Percentiles rank a stretch among this genome's conserved stretches.
phyloP scores from a whole-genome alignment of 2,888 invertebrate species.

The Tetragnatha montana region DNA sequence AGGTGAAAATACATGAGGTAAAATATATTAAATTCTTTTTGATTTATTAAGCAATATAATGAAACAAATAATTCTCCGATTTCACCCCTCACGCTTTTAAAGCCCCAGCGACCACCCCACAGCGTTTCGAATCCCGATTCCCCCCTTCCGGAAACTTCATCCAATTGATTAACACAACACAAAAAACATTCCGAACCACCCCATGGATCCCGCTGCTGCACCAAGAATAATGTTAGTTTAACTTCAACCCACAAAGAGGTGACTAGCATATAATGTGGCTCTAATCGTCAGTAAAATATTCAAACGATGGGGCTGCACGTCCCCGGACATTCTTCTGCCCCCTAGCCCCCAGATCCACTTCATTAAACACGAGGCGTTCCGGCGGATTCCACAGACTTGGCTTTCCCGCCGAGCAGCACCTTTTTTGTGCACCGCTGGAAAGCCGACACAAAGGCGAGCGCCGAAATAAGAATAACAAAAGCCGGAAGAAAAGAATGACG shows the following conservation, averaged over 20 bases:
- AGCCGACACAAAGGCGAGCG: conserved; percentile 45
- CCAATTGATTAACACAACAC: neutral
- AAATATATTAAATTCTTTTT: too few relatives aligned
- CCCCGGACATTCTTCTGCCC: conserved; percentile 64
- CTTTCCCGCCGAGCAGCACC: neutral
- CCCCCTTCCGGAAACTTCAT: neutral
- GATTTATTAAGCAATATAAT: too few relatives aligned
- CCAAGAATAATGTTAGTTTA: conserved; percentile 65
- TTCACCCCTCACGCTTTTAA: neutral
- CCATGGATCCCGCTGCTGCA: neutral
- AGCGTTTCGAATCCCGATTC: neutral
- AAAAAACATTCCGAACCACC: neutral
- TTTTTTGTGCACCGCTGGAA: conserved; percentile 21
- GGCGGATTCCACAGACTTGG: conserved; percentile 50
- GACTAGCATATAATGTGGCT: conserved; percentile 59
- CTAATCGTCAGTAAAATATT: conserved; percentile 69
- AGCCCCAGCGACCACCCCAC: neutral
- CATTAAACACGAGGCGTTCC: conserved; percentile 68
- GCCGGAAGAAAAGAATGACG: neutral
- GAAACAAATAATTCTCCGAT: neutral
- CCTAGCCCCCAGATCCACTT: conserved; percentile 60
- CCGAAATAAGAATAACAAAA: conserved; percentile 18
- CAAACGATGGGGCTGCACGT: conserved; percentile 61
- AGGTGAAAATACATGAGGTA: too few relatives aligned
- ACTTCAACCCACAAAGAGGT: conserved; percentile 51